Evolutionary conservation across 1,140 invertebrate species (phyloP).

Genomic region (Drosophila pallidifrons): DNA sequence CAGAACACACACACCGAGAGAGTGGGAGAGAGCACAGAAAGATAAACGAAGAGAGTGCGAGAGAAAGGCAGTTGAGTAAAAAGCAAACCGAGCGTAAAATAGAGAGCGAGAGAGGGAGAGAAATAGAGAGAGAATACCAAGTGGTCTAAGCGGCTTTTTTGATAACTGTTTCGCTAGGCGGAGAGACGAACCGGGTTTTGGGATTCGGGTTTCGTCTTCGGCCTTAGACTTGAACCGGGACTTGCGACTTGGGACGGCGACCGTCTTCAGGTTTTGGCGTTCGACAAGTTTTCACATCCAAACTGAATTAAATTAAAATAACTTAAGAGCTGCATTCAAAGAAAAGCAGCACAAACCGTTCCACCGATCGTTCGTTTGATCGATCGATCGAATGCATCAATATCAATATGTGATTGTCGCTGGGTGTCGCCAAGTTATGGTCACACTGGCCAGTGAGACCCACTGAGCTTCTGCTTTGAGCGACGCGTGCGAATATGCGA

Average conservation of each 20-base stretch:
- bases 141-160: slow-evolving; percentile 31
- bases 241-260: neutral
- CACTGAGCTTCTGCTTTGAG: slow-evolving; percentile 56
- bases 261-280: slow-evolving; percentile 48
- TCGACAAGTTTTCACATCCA: slow-evolving; percentile 78
- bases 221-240: neutral
- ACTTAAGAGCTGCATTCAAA: slow-evolving; percentile 43
- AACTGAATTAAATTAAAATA: slow-evolving; percentile 75
- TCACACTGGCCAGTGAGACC: slow-evolving; percentile 40
- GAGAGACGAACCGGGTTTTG: slow-evolving; percentile 3
- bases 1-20: slow-evolving; percentile 43
- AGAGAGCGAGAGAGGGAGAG: slow-evolving; percentile 7
- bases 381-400: slow-evolving; percentile 19
- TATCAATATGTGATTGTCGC: slow-evolving; percentile 14
- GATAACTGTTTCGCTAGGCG: slow-evolving; percentile 21
- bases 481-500: slow-evolving; percentile 48
- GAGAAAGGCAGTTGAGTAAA: slow-evolving; percentile 1
- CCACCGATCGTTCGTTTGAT: slow-evolving; percentile 25
- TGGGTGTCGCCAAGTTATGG: slow-evolving; percentile 19
- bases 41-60: slow-evolving; percentile 7
- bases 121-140: slow-evolving; percentile 4
- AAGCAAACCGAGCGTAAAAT: slow-evolving; percentile 1
- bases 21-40: neutral
- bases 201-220: slow-evolving; percentile 15
- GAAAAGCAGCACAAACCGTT: slow-evolving; percentile 16